Percentiles rank a stretch among this genome's conserved stretches.
Evolutionary conservation across 2,113 vertebrate species (phyloP).

Genomic region (Petroica traversi): DNA sequence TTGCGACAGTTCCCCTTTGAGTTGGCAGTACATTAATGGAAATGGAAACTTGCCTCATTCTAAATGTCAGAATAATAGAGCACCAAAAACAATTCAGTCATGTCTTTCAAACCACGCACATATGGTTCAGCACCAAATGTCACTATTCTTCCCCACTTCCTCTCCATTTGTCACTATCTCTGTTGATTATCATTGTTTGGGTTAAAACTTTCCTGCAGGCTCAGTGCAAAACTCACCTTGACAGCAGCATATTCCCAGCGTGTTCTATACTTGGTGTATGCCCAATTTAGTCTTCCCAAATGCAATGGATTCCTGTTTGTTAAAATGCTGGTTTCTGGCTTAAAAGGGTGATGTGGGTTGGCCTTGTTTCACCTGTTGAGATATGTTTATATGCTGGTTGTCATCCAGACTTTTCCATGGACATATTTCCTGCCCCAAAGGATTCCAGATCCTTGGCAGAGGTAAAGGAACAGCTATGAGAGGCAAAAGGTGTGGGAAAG

Average conservation of each 20-base stretch:
- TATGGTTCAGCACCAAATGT: slow-evolving; percentile 85
- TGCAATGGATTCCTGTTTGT: not conserved
- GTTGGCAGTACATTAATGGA: slow-evolving; percentile 85
- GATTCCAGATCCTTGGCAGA: not conserved
- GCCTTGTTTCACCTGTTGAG: not conserved
- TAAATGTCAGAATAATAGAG: slow-evolving; percentile 87
- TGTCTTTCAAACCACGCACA: slow-evolving; percentile 87
- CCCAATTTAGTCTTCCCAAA: not conserved
- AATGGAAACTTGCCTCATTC: slow-evolving; percentile 86
- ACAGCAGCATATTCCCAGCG: not conserved
- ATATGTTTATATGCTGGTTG: not conserved
- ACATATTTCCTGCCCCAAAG: not conserved
- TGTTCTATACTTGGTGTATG: not conserved
- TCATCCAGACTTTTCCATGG: not conserved
- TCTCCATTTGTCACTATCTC: slow-evolving; percentile 65
- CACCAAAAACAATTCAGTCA: slow-evolving; percentile 86
- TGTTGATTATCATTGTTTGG: slow-evolving; percentile 67
- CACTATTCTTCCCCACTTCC: slow-evolving; percentile 76
- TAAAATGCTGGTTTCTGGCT: not conserved
- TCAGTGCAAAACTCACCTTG: slow-evolving; percentile 38
- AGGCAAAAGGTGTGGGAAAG: not conserved
- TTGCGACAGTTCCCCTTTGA: slow-evolving; percentile 82
- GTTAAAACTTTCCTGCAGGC: slow-evolving; percentile 61
- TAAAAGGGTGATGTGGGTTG: not conserved
- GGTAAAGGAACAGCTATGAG: not conserved